Base-by-base conservation (phyloP, 2,888 invertebrate genomes). In the Colostygia pectinataria region DNA sequence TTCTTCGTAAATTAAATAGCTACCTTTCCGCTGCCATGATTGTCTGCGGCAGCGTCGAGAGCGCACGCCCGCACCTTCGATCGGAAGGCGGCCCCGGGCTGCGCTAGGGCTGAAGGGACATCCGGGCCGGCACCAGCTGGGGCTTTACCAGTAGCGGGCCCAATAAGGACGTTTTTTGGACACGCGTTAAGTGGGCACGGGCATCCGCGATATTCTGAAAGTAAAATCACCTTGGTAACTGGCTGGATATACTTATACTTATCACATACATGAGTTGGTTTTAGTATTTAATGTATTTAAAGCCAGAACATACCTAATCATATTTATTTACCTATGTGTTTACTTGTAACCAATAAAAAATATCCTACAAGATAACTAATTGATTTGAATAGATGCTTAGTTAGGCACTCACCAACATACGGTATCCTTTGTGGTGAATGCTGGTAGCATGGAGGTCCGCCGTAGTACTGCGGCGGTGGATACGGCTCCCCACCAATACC, bases 91-190 rank as follows among this genome's bases (percentile, higher is more conserved):
- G 76, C 90, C 87, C 88, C 88, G 81, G 89, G 86, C 80, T 81
- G 81, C 75, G 82, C 80, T 67, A 81, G 72, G 60, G 83, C 77
- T 53, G 79, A 72, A 61, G 79, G 72, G 34, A 79, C 73, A 78
- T 86, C 87, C 61, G 87, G 90, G 90, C 91, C 93, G 91, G 91
- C 91, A 91, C 92, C 91, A 89, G 92, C 91, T 93, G 96, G 96
- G 95, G 95, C 94, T 94, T 95, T 96, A 96, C 96, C 96, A 96
- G 96, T 96, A 96, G 95, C 96, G 95, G 96, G 96, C 94, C 97
- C 97, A 97, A 96, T 96, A 96, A 94, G 96, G 94, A 95, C 97
- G 97, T 97, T 97, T 97, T 97, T 97, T 97, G 97, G 96, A 97
- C 96, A 97, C 93, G 96, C 94, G 92, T 96, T 96, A 92, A 96